These are phyloP conservation scores for Eidolon helvum DNA, from an alignment of 2,113 vertebrate species.

Conservation along the genomic window DNA sequence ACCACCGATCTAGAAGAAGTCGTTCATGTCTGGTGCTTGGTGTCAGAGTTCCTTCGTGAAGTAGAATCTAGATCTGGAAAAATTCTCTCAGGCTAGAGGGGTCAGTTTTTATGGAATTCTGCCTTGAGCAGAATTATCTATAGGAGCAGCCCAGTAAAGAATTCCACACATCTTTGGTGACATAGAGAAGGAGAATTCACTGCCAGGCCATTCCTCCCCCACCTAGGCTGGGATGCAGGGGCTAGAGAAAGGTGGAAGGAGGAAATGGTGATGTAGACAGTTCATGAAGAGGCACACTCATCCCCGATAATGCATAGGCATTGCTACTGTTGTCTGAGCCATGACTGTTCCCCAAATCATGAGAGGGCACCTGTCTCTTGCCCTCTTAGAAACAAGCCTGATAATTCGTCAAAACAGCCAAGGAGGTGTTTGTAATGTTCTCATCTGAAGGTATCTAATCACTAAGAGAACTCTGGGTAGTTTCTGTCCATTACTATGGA, in stretches of 20 bases:
- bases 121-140: not conserved
- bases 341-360: not conserved
- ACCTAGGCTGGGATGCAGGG: not conserved
- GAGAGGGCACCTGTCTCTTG: not conserved
- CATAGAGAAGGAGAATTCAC: not conserved
- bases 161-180: not conserved
- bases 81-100: not conserved
- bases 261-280: too few species aligned
- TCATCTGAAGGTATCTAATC: not conserved
- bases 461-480: not conserved
- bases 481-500: not conserved
- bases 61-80: not conserved
- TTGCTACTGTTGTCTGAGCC: too few species aligned
- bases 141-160: not conserved
- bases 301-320: fast-evolving
- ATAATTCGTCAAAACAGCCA: not conserved
- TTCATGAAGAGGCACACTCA: fast-evolving
- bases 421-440: not conserved
- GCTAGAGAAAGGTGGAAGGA: not conserved
- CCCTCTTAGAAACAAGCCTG: not conserved
- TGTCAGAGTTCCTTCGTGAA: not conserved
- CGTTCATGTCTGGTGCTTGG: not conserved
- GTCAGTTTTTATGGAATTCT: not conserved
- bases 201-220: not conserved
- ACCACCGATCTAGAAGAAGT: not conserved